Evolutionary conservation across 2,113 vertebrate genomes (phyloP).

Genomic region (Cynopterus brachyotis): DNA sequence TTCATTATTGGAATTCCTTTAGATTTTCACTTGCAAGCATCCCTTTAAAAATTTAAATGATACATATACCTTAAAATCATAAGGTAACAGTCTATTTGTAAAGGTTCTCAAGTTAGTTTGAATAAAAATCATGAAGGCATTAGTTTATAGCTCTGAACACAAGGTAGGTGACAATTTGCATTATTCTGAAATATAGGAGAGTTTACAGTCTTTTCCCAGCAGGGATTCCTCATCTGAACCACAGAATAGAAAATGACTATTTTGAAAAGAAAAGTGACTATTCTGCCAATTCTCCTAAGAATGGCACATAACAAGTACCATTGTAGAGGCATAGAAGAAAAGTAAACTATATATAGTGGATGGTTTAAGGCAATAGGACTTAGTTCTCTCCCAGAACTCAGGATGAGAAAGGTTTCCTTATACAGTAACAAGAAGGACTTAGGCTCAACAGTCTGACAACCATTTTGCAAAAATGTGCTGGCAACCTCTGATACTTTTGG

Average conservation of each 20-base stretch:
- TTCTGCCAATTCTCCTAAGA: slow-evolving; percentile 29
- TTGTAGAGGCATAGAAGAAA: not conserved
- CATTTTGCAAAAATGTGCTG: not conserved
- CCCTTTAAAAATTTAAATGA: slow-evolving; percentile 7
- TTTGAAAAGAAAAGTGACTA: not conserved
- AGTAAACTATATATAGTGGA: not conserved
- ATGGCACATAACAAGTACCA: not conserved
- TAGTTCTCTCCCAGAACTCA: not conserved
- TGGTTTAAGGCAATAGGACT: not conserved
- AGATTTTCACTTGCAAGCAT: slow-evolving; percentile 35
- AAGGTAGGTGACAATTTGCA: not conserved
- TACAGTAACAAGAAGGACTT: not conserved
- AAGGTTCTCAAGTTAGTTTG: slow-evolving; percentile 20
- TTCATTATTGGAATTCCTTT: not conserved
- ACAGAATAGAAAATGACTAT: slow-evolving; percentile 33
- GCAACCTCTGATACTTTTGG: not conserved
- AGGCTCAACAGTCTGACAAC: not conserved
- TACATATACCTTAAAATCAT: not conserved
- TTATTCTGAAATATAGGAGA: not conserved
- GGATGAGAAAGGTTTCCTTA: not conserved
- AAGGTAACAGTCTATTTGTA: not conserved
- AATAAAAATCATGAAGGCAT: not conserved
- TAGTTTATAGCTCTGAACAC: not conserved
- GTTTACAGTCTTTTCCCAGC: slow-evolving; percentile 29
- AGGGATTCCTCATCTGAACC: not conserved